phyloP scores from a whole-genome alignment of 2,888 invertebrate genomes.

The Hartigia nigra region DNA sequence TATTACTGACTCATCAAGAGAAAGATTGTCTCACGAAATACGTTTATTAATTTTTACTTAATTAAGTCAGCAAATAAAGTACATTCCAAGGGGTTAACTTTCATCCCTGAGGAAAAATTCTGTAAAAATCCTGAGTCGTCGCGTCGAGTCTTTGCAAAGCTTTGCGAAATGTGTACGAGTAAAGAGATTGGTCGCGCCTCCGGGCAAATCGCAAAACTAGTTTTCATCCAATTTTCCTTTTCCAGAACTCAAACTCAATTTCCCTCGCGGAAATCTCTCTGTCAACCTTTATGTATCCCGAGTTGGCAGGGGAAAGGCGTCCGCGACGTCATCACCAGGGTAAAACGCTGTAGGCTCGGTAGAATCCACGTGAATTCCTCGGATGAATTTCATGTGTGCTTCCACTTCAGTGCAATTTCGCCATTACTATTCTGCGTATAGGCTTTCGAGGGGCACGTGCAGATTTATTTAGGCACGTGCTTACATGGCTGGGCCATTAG shows the following conservation, averaged over 20 bases:
- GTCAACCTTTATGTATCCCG: background rate
- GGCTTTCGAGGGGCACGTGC: background rate
- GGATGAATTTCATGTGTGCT: background rate
- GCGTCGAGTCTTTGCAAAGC: background rate
- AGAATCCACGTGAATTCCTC: background rate
- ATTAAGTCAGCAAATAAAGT: background rate
- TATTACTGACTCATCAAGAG: background rate
- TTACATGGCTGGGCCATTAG: slow-evolving; percentile 32
- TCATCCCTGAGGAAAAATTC: background rate
- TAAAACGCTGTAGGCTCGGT: background rate
- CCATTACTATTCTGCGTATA: background rate
- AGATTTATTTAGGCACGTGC: background rate
- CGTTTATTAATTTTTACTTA: background rate
- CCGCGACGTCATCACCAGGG: background rate
- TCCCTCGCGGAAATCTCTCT: background rate
- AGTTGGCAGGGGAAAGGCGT: background rate
- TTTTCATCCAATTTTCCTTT: background rate
- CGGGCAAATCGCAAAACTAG: background rate
- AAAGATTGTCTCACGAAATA: background rate
- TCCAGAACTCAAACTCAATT: background rate
- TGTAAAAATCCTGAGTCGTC: background rate
- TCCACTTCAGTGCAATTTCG: background rate
- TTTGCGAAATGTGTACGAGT: background rate
- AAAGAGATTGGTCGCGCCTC: background rate
- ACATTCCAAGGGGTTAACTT: background rate